Base-by-base conservation (phyloP, 1,140 invertebrate genomes). In the Zaprionus davidi region DNA sequence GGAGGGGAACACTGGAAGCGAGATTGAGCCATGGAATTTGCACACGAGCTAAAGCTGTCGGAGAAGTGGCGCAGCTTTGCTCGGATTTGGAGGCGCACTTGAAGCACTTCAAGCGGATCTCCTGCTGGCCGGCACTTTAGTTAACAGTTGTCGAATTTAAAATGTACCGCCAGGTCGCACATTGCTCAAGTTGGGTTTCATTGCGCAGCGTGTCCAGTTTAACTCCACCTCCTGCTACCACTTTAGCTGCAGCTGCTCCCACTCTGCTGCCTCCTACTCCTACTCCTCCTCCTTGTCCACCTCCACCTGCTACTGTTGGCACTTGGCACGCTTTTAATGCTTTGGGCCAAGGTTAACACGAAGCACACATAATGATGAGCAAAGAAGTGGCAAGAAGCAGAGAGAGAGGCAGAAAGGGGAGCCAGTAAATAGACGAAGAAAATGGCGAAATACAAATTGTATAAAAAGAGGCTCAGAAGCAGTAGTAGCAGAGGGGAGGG, bases 261-360 rank as follows among this genome's bases (percentile, higher is more conserved):
- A 20, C 17, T 41, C 31, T 34, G 2, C 31, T 34, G 11, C 9
- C 31, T 34, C 9, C 31, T 7, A 7, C 6, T 28, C 6, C 26
- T 53, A 63, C 44, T 56, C 17, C 53, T 64, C 36, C 28, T 46
- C 57, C 34, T n/a, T 57, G 31, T 34, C 9, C 9, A 34, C 5
- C 15, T 49, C 17, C 49, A 20, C 22, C 17, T 38, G 49, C 59
- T 66, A 65, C 71, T 26, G 63, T 38, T 69, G 66, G 66, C 81
- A 88, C 84, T 87, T 87, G 84, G 83, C 84, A 88, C 71, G 84
- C 81, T 88, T 90, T 88, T 78, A 88, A 88, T 84, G 84, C 85
- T 71, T 79, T 72, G 65, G 75, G 68, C 85, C 84, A 88, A 88
- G 84, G 84, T 79, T 88, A 88, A 70, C 81, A 83, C 79, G 55